These are phyloP conservation scores for Pammene fasciana DNA, from an alignment of 2,888 invertebrate genomes.

Conservation along the genomic window DNA sequence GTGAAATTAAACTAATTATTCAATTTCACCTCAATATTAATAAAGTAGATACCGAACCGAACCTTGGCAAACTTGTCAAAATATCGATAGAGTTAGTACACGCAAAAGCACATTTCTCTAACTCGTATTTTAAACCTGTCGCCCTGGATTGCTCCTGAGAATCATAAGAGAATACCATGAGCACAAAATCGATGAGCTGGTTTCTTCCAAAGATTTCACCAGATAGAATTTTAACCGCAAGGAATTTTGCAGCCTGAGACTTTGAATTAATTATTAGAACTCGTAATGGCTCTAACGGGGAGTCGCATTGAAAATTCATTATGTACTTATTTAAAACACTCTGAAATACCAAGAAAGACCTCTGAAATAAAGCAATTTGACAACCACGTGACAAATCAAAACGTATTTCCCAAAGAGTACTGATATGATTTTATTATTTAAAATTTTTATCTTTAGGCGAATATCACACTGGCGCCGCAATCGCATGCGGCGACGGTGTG, in stretches of 20 bases:
- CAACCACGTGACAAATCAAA: slow-evolving; percentile 7
- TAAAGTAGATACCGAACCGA: slow-evolving; percentile 34
- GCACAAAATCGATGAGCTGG: slow-evolving; percentile 62
- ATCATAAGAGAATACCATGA: slow-evolving; percentile 69
- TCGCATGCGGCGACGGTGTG: too few species aligned
- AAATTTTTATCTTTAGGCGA: too few species aligned
- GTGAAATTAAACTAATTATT: too few species aligned
- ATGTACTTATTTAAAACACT: neutral
- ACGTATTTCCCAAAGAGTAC: too few species aligned
- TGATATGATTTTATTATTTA: too few species aligned
- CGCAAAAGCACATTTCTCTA: slow-evolving; percentile 62
- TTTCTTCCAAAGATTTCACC: slow-evolving; percentile 64
- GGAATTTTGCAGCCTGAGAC: slow-evolving; percentile 56
- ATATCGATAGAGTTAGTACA: slow-evolving; percentile 61
- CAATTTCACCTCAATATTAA: too few species aligned
- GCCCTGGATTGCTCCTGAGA: slow-evolving; percentile 61
- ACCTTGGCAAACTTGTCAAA: slow-evolving; percentile 70
- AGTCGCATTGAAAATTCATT: slow-evolving; percentile 66
- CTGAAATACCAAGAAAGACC: too few species aligned
- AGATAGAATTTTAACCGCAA: slow-evolving; percentile 63
- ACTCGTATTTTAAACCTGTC: slow-evolving; percentile 57
- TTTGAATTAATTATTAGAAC: slow-evolving; percentile 69
- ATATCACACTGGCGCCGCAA: too few species aligned
- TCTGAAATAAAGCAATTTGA: slow-evolving; percentile 6
- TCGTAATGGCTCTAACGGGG: slow-evolving; percentile 55